phyloP scores from a whole-genome alignment of 2,113 vertebrate species.

The Amphiprion ocellaris region DNA sequence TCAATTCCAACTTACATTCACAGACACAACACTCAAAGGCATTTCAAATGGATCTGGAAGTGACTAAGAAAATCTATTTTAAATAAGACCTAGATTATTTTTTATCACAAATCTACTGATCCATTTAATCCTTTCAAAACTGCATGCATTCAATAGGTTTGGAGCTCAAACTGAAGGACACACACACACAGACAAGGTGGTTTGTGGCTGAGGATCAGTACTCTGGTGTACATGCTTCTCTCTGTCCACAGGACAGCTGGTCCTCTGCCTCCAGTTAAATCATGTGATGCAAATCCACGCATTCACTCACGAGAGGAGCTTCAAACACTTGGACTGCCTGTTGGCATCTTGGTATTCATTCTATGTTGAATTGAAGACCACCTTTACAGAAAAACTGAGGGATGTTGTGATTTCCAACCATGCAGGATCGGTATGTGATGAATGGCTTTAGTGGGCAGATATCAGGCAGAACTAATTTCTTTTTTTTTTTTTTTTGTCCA shows the following conservation, averaged over 20 bases:
- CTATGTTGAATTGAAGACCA: conserved; percentile 19
- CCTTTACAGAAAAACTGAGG: conserved; percentile 23
- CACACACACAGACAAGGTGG: conserved; percentile 11
- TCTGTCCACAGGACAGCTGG: conserved; percentile 16
- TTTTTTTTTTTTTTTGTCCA: conserved; percentile 36
- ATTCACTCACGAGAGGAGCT: conserved; percentile 29
- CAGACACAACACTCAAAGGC: conserved; percentile 35
- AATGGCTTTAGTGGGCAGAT: conserved; percentile 40
- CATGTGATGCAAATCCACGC: conserved; percentile 56
- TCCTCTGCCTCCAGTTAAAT: conserved; percentile 30
- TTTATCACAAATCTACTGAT: not conserved
- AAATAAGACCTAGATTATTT: not conserved
- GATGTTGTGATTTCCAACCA: conserved; percentile 46
- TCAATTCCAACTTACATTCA: conserved; percentile 8
- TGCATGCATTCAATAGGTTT: conserved; percentile 44
- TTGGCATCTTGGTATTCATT: conserved; percentile 22
- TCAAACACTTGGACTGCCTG: conserved; percentile 16
- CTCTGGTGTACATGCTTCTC: conserved; percentile 48
- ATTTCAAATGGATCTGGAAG: conserved; percentile 60
- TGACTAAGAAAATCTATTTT: conserved; percentile 10
- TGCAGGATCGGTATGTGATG: conserved; percentile 62
- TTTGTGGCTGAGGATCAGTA: conserved; percentile 30
- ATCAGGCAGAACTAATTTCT: conserved; percentile 28
- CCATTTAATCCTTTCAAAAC: conserved; percentile 58
- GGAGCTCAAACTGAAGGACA: conserved; percentile 12